Conservation (phyloP, 2,888 invertebrate genomes). For the Platerodrilus igneus region DNA sequence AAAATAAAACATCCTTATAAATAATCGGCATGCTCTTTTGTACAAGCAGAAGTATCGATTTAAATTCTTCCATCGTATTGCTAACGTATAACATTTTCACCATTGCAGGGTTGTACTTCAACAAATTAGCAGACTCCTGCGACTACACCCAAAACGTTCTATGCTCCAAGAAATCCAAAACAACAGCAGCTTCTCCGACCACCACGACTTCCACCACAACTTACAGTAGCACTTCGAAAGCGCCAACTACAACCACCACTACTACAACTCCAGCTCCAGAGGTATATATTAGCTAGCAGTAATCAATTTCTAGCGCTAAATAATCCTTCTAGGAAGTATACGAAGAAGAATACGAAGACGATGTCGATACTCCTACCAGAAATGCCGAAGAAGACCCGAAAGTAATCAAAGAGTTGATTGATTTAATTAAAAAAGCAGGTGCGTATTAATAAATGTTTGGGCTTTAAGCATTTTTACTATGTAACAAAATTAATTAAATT, state of each 20-base stretch:
- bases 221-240: too few species aligned
- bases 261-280: neutral
- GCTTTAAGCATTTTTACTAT: slow-evolving; percentile 1
- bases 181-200: slow-evolving; percentile 49
- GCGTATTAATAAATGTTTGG: slow-evolving; percentile 34
- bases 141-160: slow-evolving; percentile 86
- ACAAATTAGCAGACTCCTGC: slow-evolving; percentile 87
- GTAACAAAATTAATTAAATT: too few species aligned
- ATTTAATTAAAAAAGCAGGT: slow-evolving; percentile 81
- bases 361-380: too few species aligned
- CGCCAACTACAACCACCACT: slow-evolving; percentile 45
- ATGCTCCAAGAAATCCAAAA: slow-evolving; percentile 61
- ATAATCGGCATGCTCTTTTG: too few species aligned
- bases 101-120: slow-evolving; percentile 78
- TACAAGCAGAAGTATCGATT: too few species aligned
- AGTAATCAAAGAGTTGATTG: slow-evolving; percentile 78
- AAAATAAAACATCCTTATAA: too few species aligned
- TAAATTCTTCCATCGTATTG: too few species aligned
- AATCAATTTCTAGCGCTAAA: too few species aligned
- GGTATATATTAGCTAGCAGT: too few species aligned
- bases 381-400: slow-evolving; percentile 66
- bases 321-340: slow-evolving; percentile 36
- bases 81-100: too few species aligned
- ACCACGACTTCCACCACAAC: slow-evolving; percentile 52
- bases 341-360: slow-evolving; percentile 50